Evolutionary conservation across 2,113 vertebrate genomes (phyloP), one percentile per base, ranked within the genome.

Genomic region (Cyprinodon tularosa): DNA sequence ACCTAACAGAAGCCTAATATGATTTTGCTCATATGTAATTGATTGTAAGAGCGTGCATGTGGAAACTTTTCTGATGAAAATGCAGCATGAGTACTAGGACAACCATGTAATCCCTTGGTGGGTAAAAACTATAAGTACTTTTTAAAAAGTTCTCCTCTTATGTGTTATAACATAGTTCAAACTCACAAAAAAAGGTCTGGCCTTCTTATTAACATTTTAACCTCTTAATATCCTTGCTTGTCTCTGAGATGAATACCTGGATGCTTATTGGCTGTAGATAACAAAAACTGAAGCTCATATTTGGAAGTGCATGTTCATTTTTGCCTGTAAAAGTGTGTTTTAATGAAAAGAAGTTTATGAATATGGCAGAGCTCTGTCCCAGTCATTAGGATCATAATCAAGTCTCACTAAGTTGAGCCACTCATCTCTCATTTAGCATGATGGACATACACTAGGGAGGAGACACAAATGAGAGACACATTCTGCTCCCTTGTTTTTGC

Each of bases 351-450:
- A 14, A 65, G 14, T 62, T 66, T 61, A 63, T 62, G 65, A 68
- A 65, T 71, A 69, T 74, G 22, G 71, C 62, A 71, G 76, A 57
- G 45, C 61, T 44, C 44, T 68, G 74, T 81, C 75, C 71, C 71
- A 76, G 77, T 83, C 84, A 84, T 91, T 87, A 87, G 81, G 84
- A 87, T 78, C 61, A 42, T 60, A 80, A 87, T 88, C 86, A 88
- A 86, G 91, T 87, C 80, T 47, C 72, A 81, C 65, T 44, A 64
- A 84, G 81, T 77, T 76, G 72, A 85, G 86, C 73, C 80, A 77
- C 85, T 92, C 90, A 87, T 90, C 80, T 87, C 84, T 90, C 86
- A 92, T 91, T 90, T 86, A 85, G 78, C 77, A 83, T 91, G 90
- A 92, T 90, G 89, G 87, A 88, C 83, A 80, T 59, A 77, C 83